phyloP scores from a whole-genome alignment of 1,140 invertebrate species.

The Drosophila subpulchrella region DNA sequence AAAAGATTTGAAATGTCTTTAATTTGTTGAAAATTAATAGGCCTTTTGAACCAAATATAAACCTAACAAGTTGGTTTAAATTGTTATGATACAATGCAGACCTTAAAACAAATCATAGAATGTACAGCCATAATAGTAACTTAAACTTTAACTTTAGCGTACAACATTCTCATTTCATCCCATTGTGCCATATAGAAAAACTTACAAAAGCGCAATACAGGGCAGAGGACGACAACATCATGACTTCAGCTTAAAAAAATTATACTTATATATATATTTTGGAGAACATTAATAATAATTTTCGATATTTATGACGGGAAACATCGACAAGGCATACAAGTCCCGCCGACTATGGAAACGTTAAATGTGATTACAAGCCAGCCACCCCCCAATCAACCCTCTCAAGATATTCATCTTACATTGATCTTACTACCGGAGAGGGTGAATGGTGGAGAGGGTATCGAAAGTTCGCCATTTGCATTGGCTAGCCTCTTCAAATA shows the following conservation, averaged over 20 bases:
- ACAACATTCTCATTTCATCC: neutral
- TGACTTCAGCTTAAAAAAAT: slow-evolving; percentile 14
- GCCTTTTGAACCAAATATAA: no score
- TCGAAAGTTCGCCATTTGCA: slow-evolving; percentile 72
- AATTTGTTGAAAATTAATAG: no score
- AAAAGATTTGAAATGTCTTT: no score
- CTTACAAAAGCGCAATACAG: slow-evolving; percentile 45
- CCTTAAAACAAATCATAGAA: neutral
- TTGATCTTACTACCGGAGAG: slow-evolving; percentile 50
- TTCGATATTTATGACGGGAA: slow-evolving; percentile 82
- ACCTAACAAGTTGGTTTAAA: no score
- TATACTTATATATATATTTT: slow-evolving; percentile 23
- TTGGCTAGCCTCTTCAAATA: slow-evolving; percentile 23
- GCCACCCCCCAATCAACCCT: slow-evolving; percentile 46
- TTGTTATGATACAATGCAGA: no score
- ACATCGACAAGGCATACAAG: slow-evolving; percentile 63
- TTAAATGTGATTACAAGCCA: slow-evolving; percentile 79
- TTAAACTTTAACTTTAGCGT: no score
- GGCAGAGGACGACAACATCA: slow-evolving; percentile 25
- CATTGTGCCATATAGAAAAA: slow-evolving; percentile 31
- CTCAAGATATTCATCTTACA: slow-evolving; percentile 48
- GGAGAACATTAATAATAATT: slow-evolving; percentile 78
- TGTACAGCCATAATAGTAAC: neutral
- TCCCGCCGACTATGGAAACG: slow-evolving; percentile 46
- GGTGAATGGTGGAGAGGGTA: slow-evolving; percentile 47